Evolutionary conservation across 2,113 vertebrate genomes (phyloP).

Genomic region (Trogon surrucura): DNA sequence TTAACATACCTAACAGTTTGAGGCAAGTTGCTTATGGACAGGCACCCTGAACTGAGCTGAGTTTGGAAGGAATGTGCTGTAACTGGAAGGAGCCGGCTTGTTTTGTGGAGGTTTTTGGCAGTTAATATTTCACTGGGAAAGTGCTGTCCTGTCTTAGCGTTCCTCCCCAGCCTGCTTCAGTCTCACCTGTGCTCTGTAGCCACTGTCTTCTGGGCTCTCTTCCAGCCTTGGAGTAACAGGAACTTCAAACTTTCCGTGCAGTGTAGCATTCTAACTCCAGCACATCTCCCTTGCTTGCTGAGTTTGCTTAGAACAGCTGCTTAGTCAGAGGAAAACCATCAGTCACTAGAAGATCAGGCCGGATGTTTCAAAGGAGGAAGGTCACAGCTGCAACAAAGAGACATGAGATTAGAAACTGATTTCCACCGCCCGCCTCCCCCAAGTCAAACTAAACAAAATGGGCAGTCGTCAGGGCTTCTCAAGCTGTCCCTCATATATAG

Average conservation of each 20-base stretch:
- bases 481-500: fast-evolving
- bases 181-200: neutral
- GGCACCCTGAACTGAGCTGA: neutral
- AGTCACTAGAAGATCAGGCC: neutral
- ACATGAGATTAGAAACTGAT: neutral
- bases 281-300: neutral
- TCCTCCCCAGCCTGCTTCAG: neutral
- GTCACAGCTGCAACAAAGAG: neutral
- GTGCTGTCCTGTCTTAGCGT: neutral
- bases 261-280: neutral
- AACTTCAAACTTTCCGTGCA: neutral
- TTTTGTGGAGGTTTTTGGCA: neutral
- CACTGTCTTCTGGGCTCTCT: neutral
- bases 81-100: conserved; percentile 16
- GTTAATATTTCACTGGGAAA: neutral
- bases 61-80: neutral
- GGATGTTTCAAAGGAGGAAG: neutral
- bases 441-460: neutral
- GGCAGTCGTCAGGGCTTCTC: neutral
- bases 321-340: neutral
- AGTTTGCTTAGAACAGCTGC: neutral
- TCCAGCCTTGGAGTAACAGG: neutral
- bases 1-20: neutral
- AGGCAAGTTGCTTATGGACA: neutral
- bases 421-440: neutral